Evolutionary conservation across 2,797 vertebrate species (phyloP), one percentile per base, ranked within the genome.

Genomic region (Pipistrellus pygmaeus): DNA sequence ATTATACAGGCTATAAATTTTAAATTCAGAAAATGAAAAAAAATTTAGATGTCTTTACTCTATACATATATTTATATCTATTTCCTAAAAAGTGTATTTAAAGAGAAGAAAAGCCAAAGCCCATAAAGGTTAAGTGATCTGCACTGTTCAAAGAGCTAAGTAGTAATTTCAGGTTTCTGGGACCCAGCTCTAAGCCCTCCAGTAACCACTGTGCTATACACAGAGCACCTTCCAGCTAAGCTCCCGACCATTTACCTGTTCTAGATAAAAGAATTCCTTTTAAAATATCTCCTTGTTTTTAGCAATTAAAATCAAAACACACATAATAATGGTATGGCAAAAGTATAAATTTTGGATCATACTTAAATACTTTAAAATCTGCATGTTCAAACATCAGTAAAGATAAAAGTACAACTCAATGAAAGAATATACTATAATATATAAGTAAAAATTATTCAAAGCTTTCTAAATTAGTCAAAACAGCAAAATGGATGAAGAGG

Each of bases 291-390:
- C 17, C n/a, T 95, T 93, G 38, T 48, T 94, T 89, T 86, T 66
- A 90, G 87, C 51, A 78, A 91, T 68, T 95, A 51, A 95, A 94
- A 71, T 53, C 46, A 96, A 95, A 95, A 81, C 77, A 87, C 62
- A 53, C 38, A 66, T 71, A 95, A 60, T 18, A 90, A 53, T 9
- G 75, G 38, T 69, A 60, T 93, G 30, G 14, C 14, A 95, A 85
- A 20, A 91, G 38, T 86, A 84, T 64, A 92, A 93, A 88, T 64
- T 89, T 95, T 83, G 84, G 25, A 84, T 86, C 78, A 92, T 23
- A 12, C 14, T 88, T 81, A 96, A 75, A 68, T n/a, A 81, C 3
- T 41, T 86, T 92, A 91, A 95, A 96, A 89, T 21, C 57, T 83
- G 1, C 55, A 95, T 64, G 64, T 48, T 73, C 80, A 92, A 92